A percentile compares a stretch with the other conserved stretches of the same genome.
These are phyloP conservation scores for Phasia obesa DNA, from an alignment of 2,888 invertebrate genomes.

Conservation along the genomic window DNA sequence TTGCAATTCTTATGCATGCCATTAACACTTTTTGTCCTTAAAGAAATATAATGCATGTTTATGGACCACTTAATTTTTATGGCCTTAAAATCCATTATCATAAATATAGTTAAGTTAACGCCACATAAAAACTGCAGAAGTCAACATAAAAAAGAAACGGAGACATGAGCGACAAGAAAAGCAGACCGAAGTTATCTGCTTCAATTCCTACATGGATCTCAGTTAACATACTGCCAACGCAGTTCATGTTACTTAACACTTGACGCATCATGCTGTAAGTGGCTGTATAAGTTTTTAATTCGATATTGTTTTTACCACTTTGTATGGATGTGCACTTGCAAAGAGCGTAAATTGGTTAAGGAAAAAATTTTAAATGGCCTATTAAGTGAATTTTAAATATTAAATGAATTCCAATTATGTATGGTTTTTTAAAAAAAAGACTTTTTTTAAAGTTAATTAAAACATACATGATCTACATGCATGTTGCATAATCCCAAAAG, in stretches of 20 bases:
- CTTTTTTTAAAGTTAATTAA: no score
- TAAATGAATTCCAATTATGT: no score
- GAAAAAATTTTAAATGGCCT: no score
- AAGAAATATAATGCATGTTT: conserved; percentile 57
- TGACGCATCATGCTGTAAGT: background rate
- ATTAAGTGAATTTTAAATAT: no score
- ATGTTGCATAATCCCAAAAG: no score
- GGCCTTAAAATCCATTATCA: conserved; percentile 55
- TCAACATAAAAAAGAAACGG: conserved; percentile 19
- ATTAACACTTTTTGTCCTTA: conserved; percentile 33
- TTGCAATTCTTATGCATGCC: background rate
- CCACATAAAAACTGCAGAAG: conserved; percentile 51
- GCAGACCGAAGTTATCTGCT: conserved; percentile 49
- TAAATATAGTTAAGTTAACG: conserved; percentile 68
- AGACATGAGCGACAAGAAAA: background rate
- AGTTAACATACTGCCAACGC: conserved; percentile 59
- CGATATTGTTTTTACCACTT: background rate
- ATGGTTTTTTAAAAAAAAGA: no score
- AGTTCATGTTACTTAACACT: conserved; percentile 59
- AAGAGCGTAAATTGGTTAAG: no score
- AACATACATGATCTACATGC: no score
- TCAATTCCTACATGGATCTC: conserved; percentile 27
- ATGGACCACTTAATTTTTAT: conserved; percentile 61
- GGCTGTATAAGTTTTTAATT: background rate
- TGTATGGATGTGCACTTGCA: no score